Conservation (phyloP, 1,140 invertebrate species). For the Epicauta chinensis region DNA sequence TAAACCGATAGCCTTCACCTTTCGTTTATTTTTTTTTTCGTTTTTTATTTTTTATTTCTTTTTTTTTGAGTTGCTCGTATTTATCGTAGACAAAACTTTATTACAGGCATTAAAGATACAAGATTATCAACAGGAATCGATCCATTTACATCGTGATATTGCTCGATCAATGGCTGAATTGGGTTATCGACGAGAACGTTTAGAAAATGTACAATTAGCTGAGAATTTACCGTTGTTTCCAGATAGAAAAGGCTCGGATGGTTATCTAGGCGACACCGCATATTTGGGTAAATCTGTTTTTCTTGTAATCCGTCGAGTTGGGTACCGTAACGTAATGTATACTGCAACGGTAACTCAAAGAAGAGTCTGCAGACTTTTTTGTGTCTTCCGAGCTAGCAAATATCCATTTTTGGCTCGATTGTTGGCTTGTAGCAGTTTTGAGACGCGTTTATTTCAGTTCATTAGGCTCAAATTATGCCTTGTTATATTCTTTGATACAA, state of each 20-base stretch:
- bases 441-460: no score
- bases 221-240: constrained; percentile 53
- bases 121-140: constrained; percentile 60
- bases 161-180: constrained; percentile 41
- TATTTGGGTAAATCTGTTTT: constrained; percentile 53
- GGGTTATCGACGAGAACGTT: constrained; percentile 43
- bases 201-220: constrained; percentile 48
- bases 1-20: background rate
- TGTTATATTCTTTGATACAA: no score
- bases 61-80: no score
- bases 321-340: no score
- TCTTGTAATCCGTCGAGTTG: no score
- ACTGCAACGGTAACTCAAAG: no score
- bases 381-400: no score
- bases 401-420: no score
- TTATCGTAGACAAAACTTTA: no score
- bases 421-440: no score
- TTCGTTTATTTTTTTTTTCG: background rate
- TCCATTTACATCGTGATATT: constrained; percentile 71
- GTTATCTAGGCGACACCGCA: constrained; percentile 55
- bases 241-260: constrained; percentile 46
- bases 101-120: constrained; percentile 65
- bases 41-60: background rate
- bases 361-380: no score
- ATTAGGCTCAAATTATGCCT: no score